phyloP scores from a whole-genome alignment of 2,888 invertebrate genomes.

The Tipula lateralis region DNA sequence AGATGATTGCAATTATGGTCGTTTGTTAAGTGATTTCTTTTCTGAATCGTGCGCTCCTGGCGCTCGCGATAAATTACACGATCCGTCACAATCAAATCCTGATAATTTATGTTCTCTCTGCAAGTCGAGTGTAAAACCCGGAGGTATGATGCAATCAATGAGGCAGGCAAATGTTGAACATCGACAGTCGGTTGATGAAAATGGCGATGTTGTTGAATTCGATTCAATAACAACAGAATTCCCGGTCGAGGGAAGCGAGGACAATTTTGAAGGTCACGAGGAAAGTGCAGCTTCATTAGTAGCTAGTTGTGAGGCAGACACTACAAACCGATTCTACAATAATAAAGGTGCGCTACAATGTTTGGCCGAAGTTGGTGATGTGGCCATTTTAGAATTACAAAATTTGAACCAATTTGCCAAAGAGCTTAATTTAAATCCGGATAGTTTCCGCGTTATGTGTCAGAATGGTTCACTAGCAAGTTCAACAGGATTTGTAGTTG shows the following conservation, averaged over 20 bases:
- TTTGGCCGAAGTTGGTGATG: constrained; percentile 53
- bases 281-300: constrained; percentile 32
- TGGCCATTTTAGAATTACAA: constrained; percentile 57
- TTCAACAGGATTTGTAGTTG: constrained; percentile 51
- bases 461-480: constrained; percentile 56
- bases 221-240: not conserved
- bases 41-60: constrained; percentile 59
- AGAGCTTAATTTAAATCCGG: constrained; percentile 42
- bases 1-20: constrained; percentile 56
- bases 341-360: constrained; percentile 59
- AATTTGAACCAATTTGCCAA: constrained; percentile 50
- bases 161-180: not conserved
- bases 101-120: constrained; percentile 44
- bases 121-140: constrained; percentile 29
- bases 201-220: not conserved
- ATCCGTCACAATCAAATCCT: constrained; percentile 41
- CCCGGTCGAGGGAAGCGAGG: not conserved
- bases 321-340: constrained; percentile 54
- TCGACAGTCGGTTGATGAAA: not conserved
- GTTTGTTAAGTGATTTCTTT: constrained; percentile 55
- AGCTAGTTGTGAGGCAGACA: constrained; percentile 53
- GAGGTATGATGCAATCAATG: not conserved
- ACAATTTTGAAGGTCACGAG: not conserved
- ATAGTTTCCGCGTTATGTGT: constrained; percentile 55
- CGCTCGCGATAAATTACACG: constrained; percentile 51